Base-by-base conservation (phyloP, 1,140 invertebrate species). In the Cyclargus thomasi region DNA sequence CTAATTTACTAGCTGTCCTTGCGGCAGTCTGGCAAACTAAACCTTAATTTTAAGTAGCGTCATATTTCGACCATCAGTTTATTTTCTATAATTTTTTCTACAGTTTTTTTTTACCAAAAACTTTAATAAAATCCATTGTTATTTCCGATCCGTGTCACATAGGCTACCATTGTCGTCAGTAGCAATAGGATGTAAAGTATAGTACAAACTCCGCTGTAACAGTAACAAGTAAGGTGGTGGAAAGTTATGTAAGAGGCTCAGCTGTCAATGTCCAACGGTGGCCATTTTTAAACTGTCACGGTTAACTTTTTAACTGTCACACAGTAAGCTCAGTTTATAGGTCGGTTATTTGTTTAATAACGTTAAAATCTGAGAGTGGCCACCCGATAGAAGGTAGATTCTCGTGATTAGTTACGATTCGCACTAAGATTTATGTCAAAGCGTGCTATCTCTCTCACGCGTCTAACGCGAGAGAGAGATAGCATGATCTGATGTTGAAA, bases 221-320 rank as follows among this genome's bases (percentile, higher is more conserved):
- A 79, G 74, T 72, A 74, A 78, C 77, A 82, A 85, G 85, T 72
- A 69, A 76, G 86, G 86, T 87, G 84, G 84, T 86, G 85, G 86
- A 29, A 81, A 63, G 65, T 64, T 57, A 66, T 57, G 68, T 63
- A 66, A 77, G 79, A 80, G 79, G 74, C 74, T 81, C 75, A 62
- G 65, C 39, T 47, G 11, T 16, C 39, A 47, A 14, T 47, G 39
- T 47, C 39, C 39, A 47, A 47, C 39, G 39, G 39, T 47, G 39
- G 39, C 39, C 39, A 47, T 47, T 47, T 59, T 57, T 62, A 22
- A n/a, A 62, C 29, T 63, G 29, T 53, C 35, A 21, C 62, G 36
- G 47, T 68, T 57, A 35, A 63, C 22, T 23, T 63, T 57, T 18
- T 63, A 63, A 53, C 23, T 39, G 39, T 47, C 10, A 47, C 39